Evolutionary conservation across 2,797 vertebrate species (phyloP).

Genomic region (Rhinophrynus dorsalis): DNA sequence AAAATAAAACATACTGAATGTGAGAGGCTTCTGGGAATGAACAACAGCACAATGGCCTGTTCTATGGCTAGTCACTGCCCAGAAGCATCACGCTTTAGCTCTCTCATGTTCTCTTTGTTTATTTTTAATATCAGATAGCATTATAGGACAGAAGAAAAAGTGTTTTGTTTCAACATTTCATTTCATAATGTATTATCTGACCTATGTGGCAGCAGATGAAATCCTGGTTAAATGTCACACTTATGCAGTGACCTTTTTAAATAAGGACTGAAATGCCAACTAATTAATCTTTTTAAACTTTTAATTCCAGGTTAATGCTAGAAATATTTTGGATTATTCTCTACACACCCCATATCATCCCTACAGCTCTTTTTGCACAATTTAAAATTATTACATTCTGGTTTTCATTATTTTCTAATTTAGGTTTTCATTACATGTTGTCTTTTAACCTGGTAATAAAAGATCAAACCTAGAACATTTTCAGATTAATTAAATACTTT

Average conservation of each 20-base stretch:
- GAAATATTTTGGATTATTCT: background rate
- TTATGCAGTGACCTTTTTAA: constrained; percentile 39
- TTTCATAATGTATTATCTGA: constrained; percentile 13
- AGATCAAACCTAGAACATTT: background rate
- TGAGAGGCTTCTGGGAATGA: no score
- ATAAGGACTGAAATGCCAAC: constrained; percentile 29
- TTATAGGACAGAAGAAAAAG: no score
- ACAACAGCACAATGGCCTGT: no score
- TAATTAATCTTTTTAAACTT: constrained; percentile 41
- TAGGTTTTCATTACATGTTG: background rate
- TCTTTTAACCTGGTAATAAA: background rate
- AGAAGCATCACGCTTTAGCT: no score
- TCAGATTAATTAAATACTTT: background rate
- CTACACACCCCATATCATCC: constrained; percentile 3
- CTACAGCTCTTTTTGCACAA: constrained; percentile 3
- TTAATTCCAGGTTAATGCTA: constrained; percentile 17
- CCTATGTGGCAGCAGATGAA: constrained; percentile 17
- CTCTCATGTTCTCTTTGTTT: no score
- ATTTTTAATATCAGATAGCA: no score
- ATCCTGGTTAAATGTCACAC: constrained; percentile 36
- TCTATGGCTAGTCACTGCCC: no score
- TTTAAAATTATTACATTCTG: constrained; percentile 7
- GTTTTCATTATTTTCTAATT: constrained; percentile 30
- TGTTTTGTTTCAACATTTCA: no score
- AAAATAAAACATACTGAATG: no score